Evolutionary conservation across 2,888 invertebrate species (phyloP).

Genomic region (Cephalotes varians): DNA sequence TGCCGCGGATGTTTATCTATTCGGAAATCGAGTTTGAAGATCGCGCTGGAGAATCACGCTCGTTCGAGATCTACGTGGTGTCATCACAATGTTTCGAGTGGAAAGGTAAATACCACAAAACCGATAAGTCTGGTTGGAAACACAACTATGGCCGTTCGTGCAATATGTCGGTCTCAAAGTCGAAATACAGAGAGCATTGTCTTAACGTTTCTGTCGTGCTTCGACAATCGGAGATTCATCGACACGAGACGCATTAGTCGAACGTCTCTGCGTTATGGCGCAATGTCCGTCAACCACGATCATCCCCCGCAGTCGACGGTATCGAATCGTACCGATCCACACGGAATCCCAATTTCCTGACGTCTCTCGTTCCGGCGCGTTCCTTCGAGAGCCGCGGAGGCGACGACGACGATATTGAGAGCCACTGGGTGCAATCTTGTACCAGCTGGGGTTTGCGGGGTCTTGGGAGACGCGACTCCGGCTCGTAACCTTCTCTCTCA

Average conservation of each 20-base stretch:
- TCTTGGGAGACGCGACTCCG: constrained; percentile 80
- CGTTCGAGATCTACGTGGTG: not conserved
- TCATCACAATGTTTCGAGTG: not conserved
- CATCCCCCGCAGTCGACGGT: constrained; percentile 20
- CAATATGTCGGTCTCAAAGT: constrained; percentile 14
- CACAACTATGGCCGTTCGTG: not conserved
- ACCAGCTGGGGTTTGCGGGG: constrained; percentile 84
- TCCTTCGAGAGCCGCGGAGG: not conserved
- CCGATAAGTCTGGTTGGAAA: not conserved
- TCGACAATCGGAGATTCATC: constrained; percentile 18
- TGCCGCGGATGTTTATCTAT: constrained; percentile 9
- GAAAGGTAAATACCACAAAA: not conserved
- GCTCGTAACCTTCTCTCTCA: constrained; percentile 81
- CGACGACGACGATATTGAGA: constrained; percentile 73
- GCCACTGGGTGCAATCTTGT: constrained; percentile 85
- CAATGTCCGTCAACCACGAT: constrained; percentile 35
- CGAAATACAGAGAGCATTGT: constrained; percentile 23
- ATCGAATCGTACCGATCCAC: constrained; percentile 22
- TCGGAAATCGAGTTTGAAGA: not conserved
- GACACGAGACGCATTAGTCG: constrained; percentile 42
- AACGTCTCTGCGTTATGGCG: constrained; percentile 18
- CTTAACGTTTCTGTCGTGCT: constrained; percentile 1
- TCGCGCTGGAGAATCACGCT: not conserved
- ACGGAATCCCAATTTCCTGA: constrained; percentile 54
- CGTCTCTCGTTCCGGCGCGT: constrained; percentile 37